Evolutionary conservation across 2,888 invertebrate species (phyloP).

Genomic region (Protonemura montana): DNA sequence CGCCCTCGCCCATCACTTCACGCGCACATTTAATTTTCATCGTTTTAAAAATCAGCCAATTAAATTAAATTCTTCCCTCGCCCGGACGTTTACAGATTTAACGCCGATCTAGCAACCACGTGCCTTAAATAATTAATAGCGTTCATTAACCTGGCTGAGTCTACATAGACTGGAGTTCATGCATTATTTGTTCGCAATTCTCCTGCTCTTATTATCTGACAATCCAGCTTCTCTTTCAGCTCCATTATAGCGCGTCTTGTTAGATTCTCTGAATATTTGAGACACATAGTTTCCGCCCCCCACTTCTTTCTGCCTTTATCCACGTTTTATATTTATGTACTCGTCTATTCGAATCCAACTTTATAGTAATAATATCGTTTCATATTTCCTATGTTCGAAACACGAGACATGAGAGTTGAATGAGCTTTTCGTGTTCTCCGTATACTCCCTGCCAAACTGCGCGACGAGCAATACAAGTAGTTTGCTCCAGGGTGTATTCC

Average conservation of each 20-base stretch:
- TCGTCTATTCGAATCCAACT: not conserved
- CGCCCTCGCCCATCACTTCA: not conserved
- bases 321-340: not conserved
- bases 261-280: not conserved
- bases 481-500: not conserved
- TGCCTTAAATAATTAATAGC: constrained; percentile 13
- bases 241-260: not conserved
- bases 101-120: not conserved
- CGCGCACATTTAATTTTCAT: not conserved
- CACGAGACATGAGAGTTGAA: not conserved
- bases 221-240: not conserved
- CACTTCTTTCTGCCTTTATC: not conserved
- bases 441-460: not conserved
- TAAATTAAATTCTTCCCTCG: not conserved
- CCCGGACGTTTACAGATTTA: not conserved
- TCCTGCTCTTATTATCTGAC: not conserved
- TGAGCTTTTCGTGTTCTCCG: not conserved
- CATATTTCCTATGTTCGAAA: not conserved
- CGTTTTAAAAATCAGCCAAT: not conserved
- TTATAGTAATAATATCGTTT: not conserved
- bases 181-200: not conserved
- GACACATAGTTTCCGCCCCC: not conserved
- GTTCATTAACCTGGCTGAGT: constrained; percentile 17
- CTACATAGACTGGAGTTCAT: not conserved
- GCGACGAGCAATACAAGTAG: not conserved